Conservation (phyloP, 2,888 invertebrate species). For the Caenorhabditis sulstoni region DNA sequence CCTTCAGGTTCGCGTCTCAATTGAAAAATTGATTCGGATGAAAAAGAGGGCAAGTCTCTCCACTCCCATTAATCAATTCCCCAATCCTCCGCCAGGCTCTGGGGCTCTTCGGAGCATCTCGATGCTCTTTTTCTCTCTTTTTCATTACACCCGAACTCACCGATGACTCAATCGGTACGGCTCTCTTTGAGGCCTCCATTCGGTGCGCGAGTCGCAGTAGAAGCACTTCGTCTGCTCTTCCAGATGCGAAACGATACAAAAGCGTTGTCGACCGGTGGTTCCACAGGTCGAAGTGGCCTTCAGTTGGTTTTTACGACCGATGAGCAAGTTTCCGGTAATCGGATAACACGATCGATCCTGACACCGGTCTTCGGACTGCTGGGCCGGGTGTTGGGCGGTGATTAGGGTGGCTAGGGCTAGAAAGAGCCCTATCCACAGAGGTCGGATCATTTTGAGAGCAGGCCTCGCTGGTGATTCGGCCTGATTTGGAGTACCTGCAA, state of each 20-base stretch:
- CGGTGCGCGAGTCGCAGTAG: constrained; percentile 91
- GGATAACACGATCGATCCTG: constrained; percentile 98
- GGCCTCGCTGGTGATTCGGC: constrained; percentile 26
- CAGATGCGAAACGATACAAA: constrained; percentile 96
- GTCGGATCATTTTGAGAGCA: constrained; percentile 18
- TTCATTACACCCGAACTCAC: constrained; percentile 33
- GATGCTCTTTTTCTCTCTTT: too few relatives aligned
- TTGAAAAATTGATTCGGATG: background rate
- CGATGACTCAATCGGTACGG: constrained; percentile 69
- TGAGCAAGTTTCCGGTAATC: constrained; percentile 95
- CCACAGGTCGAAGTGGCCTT: constrained; percentile 97
- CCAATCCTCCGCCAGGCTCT: too few relatives aligned
- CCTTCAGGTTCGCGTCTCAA: too few relatives aligned
- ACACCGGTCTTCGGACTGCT: constrained; percentile 84
- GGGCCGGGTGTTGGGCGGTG: constrained; percentile 11
- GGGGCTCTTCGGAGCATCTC: background rate
- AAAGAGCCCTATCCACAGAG: constrained; percentile 32
- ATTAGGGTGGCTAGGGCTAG: background rate
- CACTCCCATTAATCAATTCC: constrained; percentile 37
- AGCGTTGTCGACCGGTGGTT: constrained; percentile 84
- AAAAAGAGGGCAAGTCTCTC: constrained; percentile 15
- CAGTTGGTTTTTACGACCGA: constrained; percentile 93
- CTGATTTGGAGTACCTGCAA: background rate
- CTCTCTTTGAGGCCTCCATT: constrained; percentile 81
- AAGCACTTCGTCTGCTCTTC: constrained; percentile 96